Evolutionary conservation across 1,140 invertebrate genomes (phyloP).

Genomic region (Ylistrum balloti): DNA sequence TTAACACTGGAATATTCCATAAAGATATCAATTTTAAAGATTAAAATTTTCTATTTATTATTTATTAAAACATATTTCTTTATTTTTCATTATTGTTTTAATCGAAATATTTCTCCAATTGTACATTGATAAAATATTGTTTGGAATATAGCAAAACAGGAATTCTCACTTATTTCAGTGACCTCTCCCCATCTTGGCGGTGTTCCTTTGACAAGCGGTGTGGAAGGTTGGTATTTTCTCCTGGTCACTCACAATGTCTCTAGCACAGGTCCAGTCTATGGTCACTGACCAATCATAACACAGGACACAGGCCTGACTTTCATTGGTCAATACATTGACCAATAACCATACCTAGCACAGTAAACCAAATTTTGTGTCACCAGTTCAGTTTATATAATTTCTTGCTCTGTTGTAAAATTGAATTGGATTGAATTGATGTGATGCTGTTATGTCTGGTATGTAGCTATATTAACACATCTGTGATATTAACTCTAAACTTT

Average conservation of each 20-base stretch:
- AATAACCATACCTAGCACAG: neutral
- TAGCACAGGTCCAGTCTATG: neutral
- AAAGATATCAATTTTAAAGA: neutral
- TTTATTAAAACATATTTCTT: neutral
- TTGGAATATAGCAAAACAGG: neutral
- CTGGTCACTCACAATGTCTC: neutral
- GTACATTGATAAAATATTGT: neutral
- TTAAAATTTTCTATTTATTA: neutral
- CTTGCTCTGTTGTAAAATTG: neutral
- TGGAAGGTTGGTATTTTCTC: constrained; percentile 38
- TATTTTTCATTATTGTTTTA: neutral
- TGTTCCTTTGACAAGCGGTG: constrained; percentile 14
- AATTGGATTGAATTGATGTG: constrained; percentile 19
- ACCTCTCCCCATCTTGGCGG: constrained; percentile 30
- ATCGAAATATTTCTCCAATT: neutral
- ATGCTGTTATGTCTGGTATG: neutral
- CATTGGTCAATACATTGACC: constrained; percentile 2
- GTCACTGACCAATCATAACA: neutral
- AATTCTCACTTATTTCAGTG: constrained; percentile 21
- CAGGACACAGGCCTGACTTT: neutral
- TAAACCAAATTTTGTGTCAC: neutral
- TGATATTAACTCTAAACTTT: too few relatives aligned
- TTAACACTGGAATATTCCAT: neutral
- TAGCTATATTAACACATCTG: too few relatives aligned
- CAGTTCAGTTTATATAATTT: neutral